phyloP scores from a whole-genome alignment of 2,888 invertebrate species.

The Diarsia mendica region DNA sequence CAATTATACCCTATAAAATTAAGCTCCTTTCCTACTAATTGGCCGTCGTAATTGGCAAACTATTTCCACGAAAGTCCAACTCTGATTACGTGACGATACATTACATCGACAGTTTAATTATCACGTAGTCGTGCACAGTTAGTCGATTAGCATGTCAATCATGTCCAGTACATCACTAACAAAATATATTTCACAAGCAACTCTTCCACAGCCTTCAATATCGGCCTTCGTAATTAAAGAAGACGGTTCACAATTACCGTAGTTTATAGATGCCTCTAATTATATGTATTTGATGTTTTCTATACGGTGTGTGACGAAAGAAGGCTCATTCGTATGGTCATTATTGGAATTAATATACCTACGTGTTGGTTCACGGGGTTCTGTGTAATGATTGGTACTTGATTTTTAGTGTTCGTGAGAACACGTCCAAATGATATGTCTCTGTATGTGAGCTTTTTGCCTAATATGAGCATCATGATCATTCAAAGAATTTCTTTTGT shows the following conservation, averaged over 20 bases:
- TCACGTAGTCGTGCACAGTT: conserved; percentile 47
- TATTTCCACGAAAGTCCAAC: conserved; percentile 27
- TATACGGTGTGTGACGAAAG: conserved; percentile 89
- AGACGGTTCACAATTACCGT: conserved; percentile 88
- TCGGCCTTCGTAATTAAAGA: conserved; percentile 88
- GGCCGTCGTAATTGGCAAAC: conserved; percentile 30
- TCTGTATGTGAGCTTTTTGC: conserved; percentile 79
- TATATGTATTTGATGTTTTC: conserved; percentile 89
- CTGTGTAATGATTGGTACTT: conserved; percentile 83
- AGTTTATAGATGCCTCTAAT: conserved; percentile 89
- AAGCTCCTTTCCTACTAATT: conserved; percentile 21
- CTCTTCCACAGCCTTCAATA: conserved; percentile 77
- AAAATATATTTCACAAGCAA: conserved; percentile 68
- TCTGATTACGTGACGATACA: conserved; percentile 50
- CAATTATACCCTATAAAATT: conserved; percentile 12
- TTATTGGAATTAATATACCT: conserved; percentile 90
- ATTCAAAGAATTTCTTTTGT: conserved; percentile 75
- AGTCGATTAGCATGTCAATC: conserved; percentile 64
- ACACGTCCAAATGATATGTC: conserved; percentile 85
- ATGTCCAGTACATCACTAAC: conserved; percentile 56
- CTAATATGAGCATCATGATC: conserved; percentile 75
- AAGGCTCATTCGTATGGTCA: conserved; percentile 85
- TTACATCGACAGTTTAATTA: conserved; percentile 62
- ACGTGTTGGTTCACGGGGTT: conserved; percentile 89
- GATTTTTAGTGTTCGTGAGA: conserved; percentile 88